These are phyloP conservation scores for Tinea semifulvella DNA, from an alignment of 2,888 invertebrate species.

Conservation along the genomic window DNA sequence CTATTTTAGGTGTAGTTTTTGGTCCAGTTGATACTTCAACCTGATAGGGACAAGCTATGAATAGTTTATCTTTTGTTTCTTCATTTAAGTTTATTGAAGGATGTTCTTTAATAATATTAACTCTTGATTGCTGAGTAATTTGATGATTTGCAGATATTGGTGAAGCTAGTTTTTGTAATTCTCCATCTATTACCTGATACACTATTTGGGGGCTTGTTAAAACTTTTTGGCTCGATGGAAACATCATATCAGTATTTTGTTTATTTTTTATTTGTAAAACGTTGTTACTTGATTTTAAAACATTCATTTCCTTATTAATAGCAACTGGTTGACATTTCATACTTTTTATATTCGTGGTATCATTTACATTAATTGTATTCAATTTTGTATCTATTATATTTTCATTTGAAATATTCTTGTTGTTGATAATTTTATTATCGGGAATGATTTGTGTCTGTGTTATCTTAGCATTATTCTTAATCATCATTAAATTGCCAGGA, in stretches of 20 bases:
- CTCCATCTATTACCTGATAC: slow-evolving; percentile 34
- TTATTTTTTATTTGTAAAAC: slow-evolving; percentile 36
- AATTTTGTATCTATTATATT: slow-evolving; percentile 27
- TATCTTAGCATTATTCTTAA: slow-evolving; percentile 33
- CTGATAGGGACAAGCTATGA: slow-evolving; percentile 49
- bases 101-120: slow-evolving; percentile 25
- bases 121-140: slow-evolving; percentile 22
- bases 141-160: not conserved
- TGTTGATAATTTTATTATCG: slow-evolving; percentile 19
- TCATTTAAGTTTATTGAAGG: slow-evolving; percentile 31
- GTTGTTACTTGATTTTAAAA: slow-evolving; percentile 41
- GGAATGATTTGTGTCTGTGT: not conserved
- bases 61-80: slow-evolving; percentile 38
- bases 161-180: not conserved
- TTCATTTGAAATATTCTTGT: slow-evolving; percentile 32
- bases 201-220: slow-evolving; percentile 49
- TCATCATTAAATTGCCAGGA: slow-evolving; percentile 56
- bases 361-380: not conserved
- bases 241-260: slow-evolving; percentile 26
- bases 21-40: slow-evolving; percentile 32
- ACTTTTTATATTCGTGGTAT: slow-evolving; percentile 1
- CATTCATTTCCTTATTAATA: slow-evolving; percentile 37
- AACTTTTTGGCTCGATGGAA: slow-evolving; percentile 43
- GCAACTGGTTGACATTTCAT: slow-evolving; percentile 15
- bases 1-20: slow-evolving; percentile 46